phyloP scores from a whole-genome alignment of 1,140 invertebrate species.

The Trachelipus rathkii region DNA sequence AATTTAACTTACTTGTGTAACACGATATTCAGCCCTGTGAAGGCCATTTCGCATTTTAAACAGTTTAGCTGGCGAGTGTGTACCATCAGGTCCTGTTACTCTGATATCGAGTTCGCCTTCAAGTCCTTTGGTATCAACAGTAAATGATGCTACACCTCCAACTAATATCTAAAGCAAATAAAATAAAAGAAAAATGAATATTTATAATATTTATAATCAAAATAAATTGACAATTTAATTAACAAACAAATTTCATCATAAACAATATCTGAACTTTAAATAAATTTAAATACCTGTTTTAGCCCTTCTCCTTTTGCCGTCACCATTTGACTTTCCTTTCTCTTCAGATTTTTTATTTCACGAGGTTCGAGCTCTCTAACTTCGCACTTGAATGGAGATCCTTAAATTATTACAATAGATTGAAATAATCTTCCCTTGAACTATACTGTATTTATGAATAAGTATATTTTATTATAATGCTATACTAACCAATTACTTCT shows the following conservation, averaged over 20 bases:
- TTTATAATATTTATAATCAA: no score
- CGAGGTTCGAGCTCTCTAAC: conserved; percentile 53
- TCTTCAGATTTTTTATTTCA: conserved; percentile 49
- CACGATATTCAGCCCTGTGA: conserved; percentile 56
- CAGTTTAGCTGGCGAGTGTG: conserved; percentile 54
- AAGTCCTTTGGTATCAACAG: conserved; percentile 56
- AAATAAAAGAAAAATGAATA: neutral
- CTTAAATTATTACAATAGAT: conserved; percentile 51
- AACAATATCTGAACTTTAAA: no score
- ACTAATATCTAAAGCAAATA: conserved; percentile 51
- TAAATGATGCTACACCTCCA: conserved; percentile 59
- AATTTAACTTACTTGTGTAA: conserved; percentile 24
- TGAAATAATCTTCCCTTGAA: no score
- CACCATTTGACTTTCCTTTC: conserved; percentile 48
- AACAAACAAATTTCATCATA: no score
- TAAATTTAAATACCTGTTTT: conserved; percentile 47
- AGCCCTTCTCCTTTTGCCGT: conserved; percentile 55
- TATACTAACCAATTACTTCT: conserved; percentile 65
- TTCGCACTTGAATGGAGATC: conserved; percentile 78
- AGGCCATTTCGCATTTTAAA: conserved; percentile 52
- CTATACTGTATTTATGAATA: no score
- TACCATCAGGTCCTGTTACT: conserved; percentile 58
- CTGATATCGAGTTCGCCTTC: conserved; percentile 50
- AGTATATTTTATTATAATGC: no score
- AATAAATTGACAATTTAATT: no score